Evolutionary conservation across 2,888 invertebrate species (phyloP), one percentile per base, ranked within the genome.

Genomic region (Chrysotoxum bicinctum): DNA sequence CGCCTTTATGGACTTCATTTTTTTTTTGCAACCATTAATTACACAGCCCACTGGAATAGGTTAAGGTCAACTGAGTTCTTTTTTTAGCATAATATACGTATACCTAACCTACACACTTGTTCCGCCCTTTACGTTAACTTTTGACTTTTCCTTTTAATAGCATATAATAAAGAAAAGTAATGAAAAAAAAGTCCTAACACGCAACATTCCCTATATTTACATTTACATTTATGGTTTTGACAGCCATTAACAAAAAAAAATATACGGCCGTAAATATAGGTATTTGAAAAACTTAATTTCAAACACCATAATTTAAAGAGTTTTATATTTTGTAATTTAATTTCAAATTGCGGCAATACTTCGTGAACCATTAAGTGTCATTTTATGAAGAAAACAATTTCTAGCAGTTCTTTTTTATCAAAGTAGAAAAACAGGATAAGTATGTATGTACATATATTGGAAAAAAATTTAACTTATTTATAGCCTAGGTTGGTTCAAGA

Each of bases 21-120:
- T 58, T 58, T 58, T 58, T 30, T 21, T 19, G 16, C 5, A 21
- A 37, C 35, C 58, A 35, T 58, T 62, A 62, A 62, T 26, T 26
- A 23, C 21, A 26, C 40, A 40, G n/a, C 9, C 37, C 37, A 23
- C 14, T 60, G 1, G 40, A 23, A 62, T 40, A 62, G 23, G 60
- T 62, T 62, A 40, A 62, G 60, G 60, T 40, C 60, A 62, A 58
- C 12, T 21, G 1, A 19, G 10, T 45, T 45, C 3, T 21, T 30
- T 0, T 16, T 19, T 32, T 56, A 3, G 26, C 10, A 19, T 23
- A n/a, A n/a, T 26, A 16, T 7, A 16, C 30, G n/a, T 26, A 26
- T 14, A 23, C n/a, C 23, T n/a, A 14, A 43, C 16, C 9, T 19
- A 45, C 19, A 48, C 3, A 14, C 12, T 6, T 56, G 14, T 56